Conservation (phyloP, 2,113 vertebrate species). For the Emydura subglobosa region DNA sequence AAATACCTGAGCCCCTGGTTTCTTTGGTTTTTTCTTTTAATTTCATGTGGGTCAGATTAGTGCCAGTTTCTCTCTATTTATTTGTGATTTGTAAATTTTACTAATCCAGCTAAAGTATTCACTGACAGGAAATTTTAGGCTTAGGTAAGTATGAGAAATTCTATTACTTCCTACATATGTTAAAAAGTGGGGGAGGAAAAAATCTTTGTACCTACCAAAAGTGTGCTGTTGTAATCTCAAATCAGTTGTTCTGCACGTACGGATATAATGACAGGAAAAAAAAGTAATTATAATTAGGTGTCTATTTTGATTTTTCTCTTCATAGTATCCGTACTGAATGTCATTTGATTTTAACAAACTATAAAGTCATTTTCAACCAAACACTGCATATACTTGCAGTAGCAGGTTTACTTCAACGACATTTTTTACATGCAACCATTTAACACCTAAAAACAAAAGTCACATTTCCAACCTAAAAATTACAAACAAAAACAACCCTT, state of each 20-base stretch:
- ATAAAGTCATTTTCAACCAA: slow-evolving; percentile 75
- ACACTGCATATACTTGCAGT: slow-evolving; percentile 57
- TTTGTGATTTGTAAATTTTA: slow-evolving; percentile 53
- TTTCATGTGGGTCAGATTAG: slow-evolving; percentile 33
- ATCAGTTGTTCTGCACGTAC: slow-evolving; percentile 81
- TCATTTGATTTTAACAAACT: slow-evolving; percentile 82
- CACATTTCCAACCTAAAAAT: slow-evolving; percentile 23
- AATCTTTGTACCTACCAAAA: slow-evolving; percentile 76
- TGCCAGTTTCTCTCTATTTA: slow-evolving; percentile 3
- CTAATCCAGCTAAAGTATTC: slow-evolving; percentile 38
- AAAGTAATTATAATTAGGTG: slow-evolving; percentile 84
- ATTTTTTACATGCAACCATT: slow-evolving; percentile 48
- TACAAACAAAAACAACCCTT: not conserved
- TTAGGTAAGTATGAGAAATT: slow-evolving; percentile 66
- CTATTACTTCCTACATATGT: slow-evolving; percentile 56
- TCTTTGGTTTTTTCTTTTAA: slow-evolving; percentile 10
- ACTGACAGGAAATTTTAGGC: slow-evolving; percentile 43
- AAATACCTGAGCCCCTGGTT: not conserved
- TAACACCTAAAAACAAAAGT: slow-evolving; percentile 42
- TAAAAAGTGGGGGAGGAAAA: slow-evolving; percentile 72
- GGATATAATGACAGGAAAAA: slow-evolving; percentile 77
- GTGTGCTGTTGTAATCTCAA: slow-evolving; percentile 76
- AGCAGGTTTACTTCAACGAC: slow-evolving; percentile 52
- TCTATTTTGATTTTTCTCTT: slow-evolving; percentile 83
- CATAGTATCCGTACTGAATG: slow-evolving; percentile 83